phyloP scores from a whole-genome alignment of 2,113 vertebrate species.

The Tragelaphus strepsiceros region DNA sequence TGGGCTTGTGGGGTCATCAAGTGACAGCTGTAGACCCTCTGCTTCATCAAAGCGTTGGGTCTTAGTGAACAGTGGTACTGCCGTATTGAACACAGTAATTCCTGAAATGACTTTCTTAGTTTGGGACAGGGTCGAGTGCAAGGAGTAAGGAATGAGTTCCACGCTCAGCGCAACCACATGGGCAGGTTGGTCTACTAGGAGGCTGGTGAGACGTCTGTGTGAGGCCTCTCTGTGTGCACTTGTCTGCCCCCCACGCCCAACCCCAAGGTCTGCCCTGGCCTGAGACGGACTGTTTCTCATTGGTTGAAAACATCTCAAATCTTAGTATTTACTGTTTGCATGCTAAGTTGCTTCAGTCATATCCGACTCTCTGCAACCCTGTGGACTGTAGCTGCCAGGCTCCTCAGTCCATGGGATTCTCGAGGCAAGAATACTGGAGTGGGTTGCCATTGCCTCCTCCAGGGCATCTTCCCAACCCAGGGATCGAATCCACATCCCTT shows the following conservation, averaged over 20 bases:
- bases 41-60: background rate
- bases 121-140: background rate
- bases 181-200: background rate
- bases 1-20: fast-evolving
- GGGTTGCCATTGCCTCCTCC: background rate
- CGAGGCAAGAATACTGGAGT: background rate
- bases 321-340: background rate
- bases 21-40: fast-evolving
- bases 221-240: background rate
- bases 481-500: background rate
- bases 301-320: background rate
- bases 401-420: background rate
- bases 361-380: background rate
- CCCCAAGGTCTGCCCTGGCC: background rate
- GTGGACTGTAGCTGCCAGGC: background rate
- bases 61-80: background rate
- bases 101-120: background rate
- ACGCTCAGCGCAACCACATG: background rate
- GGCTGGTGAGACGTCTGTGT: background rate
- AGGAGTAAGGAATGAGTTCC: background rate
- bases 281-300: background rate
- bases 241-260: background rate
- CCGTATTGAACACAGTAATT: background rate
- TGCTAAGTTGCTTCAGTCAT: background rate
- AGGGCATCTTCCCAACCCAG: background rate